Conservation (phyloP, 2,888 invertebrate species). For the Amiota mariae region DNA sequence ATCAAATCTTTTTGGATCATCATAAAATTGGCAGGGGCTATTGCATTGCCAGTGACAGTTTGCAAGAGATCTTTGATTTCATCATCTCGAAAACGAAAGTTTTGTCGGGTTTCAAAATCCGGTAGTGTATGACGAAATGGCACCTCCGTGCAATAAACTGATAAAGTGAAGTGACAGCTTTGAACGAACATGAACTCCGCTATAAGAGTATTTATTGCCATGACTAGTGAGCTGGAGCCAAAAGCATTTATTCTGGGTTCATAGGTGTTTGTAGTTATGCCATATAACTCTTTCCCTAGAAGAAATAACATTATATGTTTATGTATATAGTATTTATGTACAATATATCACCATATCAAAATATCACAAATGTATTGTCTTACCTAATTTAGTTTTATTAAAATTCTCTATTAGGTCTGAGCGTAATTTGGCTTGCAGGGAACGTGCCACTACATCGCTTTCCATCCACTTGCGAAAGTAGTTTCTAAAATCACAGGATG, state of each 20-base stretch:
- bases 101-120: slow-evolving; percentile 60
- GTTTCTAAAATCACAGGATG: slow-evolving; percentile 69
- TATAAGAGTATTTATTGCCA: slow-evolving; percentile 70
- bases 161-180: slow-evolving; percentile 71
- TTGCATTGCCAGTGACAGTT: slow-evolving; percentile 49
- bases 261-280: too few species aligned
- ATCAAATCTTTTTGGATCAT: slow-evolving; percentile 21
- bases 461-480: slow-evolving; percentile 71
- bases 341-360: too few species aligned
- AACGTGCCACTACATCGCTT: slow-evolving; percentile 67
- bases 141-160: slow-evolving; percentile 71
- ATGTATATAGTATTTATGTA: too few species aligned
- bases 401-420: slow-evolving; percentile 69
- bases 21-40: slow-evolving; percentile 21
- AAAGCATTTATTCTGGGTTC: not conserved
- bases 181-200: slow-evolving; percentile 72
- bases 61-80: slow-evolving; percentile 67
- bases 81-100: slow-evolving; percentile 65
- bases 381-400: slow-evolving; percentile 70
- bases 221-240: slow-evolving; percentile 59
- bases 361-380: slow-evolving; percentile 40
- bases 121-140: slow-evolving; percentile 69
- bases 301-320: not conserved
- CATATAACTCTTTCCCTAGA: too few species aligned
- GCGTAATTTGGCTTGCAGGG: slow-evolving; percentile 69